phyloP scores from a whole-genome alignment of 2,113 vertebrate species.

The Dissostichus mawsoni region DNA sequence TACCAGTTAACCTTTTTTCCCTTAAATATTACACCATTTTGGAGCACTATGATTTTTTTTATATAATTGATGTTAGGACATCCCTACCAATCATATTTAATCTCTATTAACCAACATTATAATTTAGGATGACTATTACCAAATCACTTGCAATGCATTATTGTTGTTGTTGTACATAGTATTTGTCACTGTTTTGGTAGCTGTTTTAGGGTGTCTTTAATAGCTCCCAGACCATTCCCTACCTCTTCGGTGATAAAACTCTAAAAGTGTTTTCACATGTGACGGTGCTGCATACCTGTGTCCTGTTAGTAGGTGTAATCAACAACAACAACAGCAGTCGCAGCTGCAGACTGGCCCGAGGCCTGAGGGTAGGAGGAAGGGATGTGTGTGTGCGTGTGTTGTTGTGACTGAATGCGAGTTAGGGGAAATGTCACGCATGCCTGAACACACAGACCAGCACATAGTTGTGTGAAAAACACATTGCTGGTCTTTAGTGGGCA shows the following conservation, averaged over 20 bases:
- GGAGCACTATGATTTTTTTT: too few relatives aligned
- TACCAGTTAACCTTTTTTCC: neutral
- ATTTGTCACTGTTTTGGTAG: neutral
- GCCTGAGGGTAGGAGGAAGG: constrained; percentile 66
- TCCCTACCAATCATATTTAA: neutral
- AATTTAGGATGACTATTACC: neutral
- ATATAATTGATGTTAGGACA: too few relatives aligned
- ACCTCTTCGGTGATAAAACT: constrained; percentile 35
- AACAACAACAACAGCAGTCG: constrained; percentile 43
- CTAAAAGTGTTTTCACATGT: constrained; percentile 54
- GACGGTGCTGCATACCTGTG: constrained; percentile 52
- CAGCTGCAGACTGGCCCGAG: constrained; percentile 59
- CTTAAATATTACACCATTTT: neutral
- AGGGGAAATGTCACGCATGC: constrained; percentile 87
- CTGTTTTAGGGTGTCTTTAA: constrained; percentile 25
- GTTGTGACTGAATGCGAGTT: constrained; percentile 76
- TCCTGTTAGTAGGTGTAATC: constrained; percentile 46
- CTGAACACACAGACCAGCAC: constrained; percentile 81
- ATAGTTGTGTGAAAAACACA: constrained; percentile 81
- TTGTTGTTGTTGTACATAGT: neutral
- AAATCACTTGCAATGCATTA: neutral
- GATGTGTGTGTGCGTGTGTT: constrained; percentile 54
- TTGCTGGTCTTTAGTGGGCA: constrained; percentile 77
- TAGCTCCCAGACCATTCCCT: constrained; percentile 39
- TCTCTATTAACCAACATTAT: neutral